These are phyloP conservation scores for Numenius phaeopus DNA, from an alignment of 2,797 vertebrate species.

Conservation along the genomic window DNA sequence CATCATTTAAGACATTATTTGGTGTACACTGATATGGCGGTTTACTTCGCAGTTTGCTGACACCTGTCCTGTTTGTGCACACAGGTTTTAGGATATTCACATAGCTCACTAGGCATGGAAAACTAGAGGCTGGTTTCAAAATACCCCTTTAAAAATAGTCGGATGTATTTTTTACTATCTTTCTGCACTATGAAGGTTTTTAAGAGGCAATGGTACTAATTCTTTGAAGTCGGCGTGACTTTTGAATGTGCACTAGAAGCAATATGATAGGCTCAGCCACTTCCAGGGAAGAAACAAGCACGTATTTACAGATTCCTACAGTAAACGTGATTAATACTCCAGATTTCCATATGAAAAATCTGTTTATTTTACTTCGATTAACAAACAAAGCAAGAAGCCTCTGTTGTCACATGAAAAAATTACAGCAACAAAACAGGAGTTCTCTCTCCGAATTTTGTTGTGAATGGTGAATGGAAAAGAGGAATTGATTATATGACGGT, in stretches of 20 bases:
- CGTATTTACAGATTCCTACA: background rate
- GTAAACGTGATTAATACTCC: background rate
- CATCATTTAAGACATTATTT: background rate
- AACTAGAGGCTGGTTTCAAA: background rate
- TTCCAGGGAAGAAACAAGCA: background rate
- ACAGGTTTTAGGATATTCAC: background rate
- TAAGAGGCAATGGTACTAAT: background rate
- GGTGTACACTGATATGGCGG: rapidly evolving
- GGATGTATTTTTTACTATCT: background rate
- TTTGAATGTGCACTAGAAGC: background rate
- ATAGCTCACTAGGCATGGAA: background rate
- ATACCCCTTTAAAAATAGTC: background rate
- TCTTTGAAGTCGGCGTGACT: background rate
- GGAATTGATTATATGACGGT: background rate
- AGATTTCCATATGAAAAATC: background rate
- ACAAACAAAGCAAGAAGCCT: background rate
- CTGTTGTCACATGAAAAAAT: background rate
- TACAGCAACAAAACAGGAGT: background rate
- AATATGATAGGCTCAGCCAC: background rate
- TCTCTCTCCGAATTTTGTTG: background rate
- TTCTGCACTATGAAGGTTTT: background rate
- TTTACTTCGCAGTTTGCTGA: background rate
- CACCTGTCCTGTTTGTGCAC: background rate
- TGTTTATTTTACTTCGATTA: background rate
- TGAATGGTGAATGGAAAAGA: background rate